Base-by-base conservation (phyloP, 2,888 invertebrate genomes). In the Tipula lateralis region DNA sequence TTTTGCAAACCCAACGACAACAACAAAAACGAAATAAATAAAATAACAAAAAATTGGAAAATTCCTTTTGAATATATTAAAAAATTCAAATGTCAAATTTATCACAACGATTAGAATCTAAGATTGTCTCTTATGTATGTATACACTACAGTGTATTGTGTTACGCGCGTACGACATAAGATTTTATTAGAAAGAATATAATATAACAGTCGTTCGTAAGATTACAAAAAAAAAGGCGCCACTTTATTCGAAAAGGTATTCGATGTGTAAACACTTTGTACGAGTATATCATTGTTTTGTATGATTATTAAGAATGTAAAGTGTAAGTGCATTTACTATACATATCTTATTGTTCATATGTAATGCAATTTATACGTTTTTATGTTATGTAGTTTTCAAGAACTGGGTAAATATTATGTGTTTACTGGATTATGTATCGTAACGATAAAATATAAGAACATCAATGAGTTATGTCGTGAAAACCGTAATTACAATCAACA, bases 11-110 rank as follows among this genome's bases (percentile, higher is more conserved):
- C 24, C 24, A 24, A 66, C n/a, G n/a, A n/a, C n/a, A n/a, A n/a
- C n/a, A n/a, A n/a, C n/a, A n/a, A n/a, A n/a, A n/a, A n/a, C n/a
- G n/a, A n/a, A n/a, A n/a, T n/a, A n/a, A n/a, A n/a, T n/a, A n/a
- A n/a, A n/a, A n/a, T n/a, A n/a, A n/a, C n/a, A 0, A 24, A 24
- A 66, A 24, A 24, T 66, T 24, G 24, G 24, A 9, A 66, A 66
- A 66, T 24, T 66, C 24, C 66, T 50, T 16, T n/a, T 16, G 44
- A 16, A 39, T 39, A 50, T 50, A 50, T 50, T 66, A 66, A 66
- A 66, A 24, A 66, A 66, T 24, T 66, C 66, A 66, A 66, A 66
- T 66, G 66, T 66, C 66, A 66, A 66, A 66, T 66, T 66, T 66
- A 66, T 24, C 24, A 66, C 66, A 66, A 24, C 66, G 19, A 66